These are phyloP conservation scores for Dinomys branickii DNA, from an alignment of 2,113 vertebrate species.

Conservation along the genomic window DNA sequence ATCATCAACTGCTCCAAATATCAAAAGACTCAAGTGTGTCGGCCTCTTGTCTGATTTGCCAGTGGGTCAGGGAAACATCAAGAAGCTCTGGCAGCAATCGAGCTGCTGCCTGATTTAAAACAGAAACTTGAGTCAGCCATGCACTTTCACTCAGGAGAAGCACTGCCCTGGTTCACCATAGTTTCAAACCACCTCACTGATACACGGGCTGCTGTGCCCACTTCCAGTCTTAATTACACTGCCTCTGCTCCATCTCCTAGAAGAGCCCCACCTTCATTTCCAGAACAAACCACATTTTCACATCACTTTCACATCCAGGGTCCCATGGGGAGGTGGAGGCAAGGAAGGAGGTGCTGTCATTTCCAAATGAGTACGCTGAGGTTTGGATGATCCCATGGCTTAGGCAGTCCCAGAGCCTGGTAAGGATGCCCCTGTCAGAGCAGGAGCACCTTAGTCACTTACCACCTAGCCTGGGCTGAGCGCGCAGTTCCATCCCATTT, in stretches of 20 bases:
- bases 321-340: neutral
- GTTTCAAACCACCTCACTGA: accelerated
- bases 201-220: no score
- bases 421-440: no score
- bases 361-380: neutral
- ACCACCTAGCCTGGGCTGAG: neutral
- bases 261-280: neutral
- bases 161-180: neutral
- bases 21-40: neutral
- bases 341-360: neutral
- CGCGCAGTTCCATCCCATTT: neutral
- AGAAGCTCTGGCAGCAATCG: neutral
- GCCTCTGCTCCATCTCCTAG: neutral
- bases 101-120: neutral
- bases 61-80: neutral
- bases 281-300: neutral
- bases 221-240: neutral
- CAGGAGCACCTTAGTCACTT: no score
- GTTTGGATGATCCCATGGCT: neutral
- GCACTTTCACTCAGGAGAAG: neutral
- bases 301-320: accelerated
- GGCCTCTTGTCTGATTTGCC: neutral
- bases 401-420: neutral
- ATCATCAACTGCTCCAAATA: no score
- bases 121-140: neutral